A percentile compares a stretch with the other conserved stretches of the same genome.
Conservation (phyloP, 2,113 vertebrate species). For the Chaetura pelagica region DNA sequence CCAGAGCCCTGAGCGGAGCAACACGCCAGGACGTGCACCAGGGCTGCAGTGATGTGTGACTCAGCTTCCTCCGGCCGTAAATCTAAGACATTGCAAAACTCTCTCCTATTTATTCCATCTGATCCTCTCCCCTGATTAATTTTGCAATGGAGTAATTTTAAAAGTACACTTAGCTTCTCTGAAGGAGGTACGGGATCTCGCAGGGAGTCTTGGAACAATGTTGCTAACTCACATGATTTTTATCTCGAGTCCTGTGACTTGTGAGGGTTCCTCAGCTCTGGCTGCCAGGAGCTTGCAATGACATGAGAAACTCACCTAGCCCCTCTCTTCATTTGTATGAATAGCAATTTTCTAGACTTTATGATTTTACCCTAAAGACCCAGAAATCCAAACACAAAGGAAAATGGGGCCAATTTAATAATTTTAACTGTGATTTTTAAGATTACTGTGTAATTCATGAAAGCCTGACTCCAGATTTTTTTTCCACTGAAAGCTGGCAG, state of each 20-base stretch:
- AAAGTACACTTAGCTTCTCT: neutral
- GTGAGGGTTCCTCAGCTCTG: neutral
- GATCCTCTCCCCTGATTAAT: constrained; percentile 8
- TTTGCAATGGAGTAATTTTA: neutral
- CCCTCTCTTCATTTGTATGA: constrained; percentile 36
- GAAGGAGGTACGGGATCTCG: neutral
- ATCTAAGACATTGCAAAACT: neutral
- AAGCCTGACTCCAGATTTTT: neutral
- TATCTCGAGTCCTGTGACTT: neutral
- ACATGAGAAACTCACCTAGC: neutral
- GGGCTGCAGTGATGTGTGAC: neutral
- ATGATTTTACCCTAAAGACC: constrained; percentile 14
- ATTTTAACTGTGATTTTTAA: constrained; percentile 38
- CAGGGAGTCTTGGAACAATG: neutral
- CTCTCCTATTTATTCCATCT: neutral
- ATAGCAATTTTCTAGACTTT: constrained; percentile 20
- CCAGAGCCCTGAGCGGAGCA: neutral
- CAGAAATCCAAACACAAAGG: constrained; percentile 27
- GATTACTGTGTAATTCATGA: neutral
- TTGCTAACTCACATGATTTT: constrained; percentile 41
- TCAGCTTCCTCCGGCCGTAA: neutral
- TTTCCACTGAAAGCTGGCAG: neutral
- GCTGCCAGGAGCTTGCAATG: neutral
- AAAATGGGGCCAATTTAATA: neutral
- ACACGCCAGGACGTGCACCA: neutral